Evolutionary conservation across 2,888 invertebrate genomes (phyloP), one percentile per base, ranked within the genome.

Genomic region (Tricholauxania praeusta): DNA sequence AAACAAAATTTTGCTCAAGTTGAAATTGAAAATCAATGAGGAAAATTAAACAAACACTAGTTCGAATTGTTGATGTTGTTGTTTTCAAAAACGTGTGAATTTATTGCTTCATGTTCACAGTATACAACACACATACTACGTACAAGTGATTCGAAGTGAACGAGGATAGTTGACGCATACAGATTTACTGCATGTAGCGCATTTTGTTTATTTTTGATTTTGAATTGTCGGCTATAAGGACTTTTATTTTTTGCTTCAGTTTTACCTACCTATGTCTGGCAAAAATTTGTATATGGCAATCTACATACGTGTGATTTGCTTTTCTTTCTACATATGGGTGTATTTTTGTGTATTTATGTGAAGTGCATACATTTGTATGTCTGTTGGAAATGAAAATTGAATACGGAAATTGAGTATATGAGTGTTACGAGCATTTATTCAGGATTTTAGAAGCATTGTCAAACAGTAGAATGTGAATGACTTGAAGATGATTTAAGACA

Each of bases 21-120:
- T 73, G 74, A 76, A 76, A 75, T 76, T 76, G 76, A 75, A 76
- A 76, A 76, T 76, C 76, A 75, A 76, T 76, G 74, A 68, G 76
- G 72, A 76, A 67, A 76, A 73, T 74, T 73, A 75, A 72, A 64
- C 71, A 76, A 76, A 76, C 73, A 76, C 71, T 66, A 64, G 55
- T 57, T 39, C 12, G 22, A 10, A n/a, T 48, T 47, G 52, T 63
- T 60, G 32, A 2, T 53, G 52, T 52, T 72, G 66, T 47, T 60
- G 28, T 63, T 48, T 14, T 22, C 28, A 55, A 63, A 66, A 60
- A 65, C 71, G 71, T 71, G 66, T 72, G 72, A 72, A 66, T 66
- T 72, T 28, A 69, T 69, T 51, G 60, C n/a, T n/a, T 28, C 6
- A 49, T 62, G 52, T 60, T 32, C 15, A 15, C 32, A 39, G 17